Percentiles rank a stretch among this genome's conserved stretches.
Evolutionary conservation across 2,888 invertebrate species (phyloP).

Genomic region (Bhutanitis thaidina): DNA sequence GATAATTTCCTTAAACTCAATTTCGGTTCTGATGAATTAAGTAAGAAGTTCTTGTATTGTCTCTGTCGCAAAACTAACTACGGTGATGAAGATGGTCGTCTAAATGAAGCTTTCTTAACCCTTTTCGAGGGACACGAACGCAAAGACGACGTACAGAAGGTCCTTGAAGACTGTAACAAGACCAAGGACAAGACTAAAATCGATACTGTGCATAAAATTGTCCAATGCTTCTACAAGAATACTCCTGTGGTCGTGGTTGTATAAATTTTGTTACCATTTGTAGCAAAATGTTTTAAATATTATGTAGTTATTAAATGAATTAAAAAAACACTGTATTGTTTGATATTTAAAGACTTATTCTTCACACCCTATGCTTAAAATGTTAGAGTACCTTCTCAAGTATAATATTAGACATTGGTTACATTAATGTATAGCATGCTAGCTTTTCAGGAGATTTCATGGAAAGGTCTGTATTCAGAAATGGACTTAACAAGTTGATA

Average conservation of each 20-base stretch:
- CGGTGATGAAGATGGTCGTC: slow-evolving; percentile 8
- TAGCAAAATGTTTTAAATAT: no score
- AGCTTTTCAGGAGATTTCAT: no score
- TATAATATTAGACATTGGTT: no score
- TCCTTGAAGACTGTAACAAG: slow-evolving; percentile 10
- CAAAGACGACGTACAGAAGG: slow-evolving; percentile 4
- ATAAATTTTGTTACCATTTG: background rate
- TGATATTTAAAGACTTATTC: no score
- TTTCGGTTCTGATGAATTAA: background rate
- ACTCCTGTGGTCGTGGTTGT: slow-evolving; percentile 4
- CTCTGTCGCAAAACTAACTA: slow-evolving; percentile 10
- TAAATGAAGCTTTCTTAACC: slow-evolving; percentile 5
- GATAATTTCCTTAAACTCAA: slow-evolving; percentile 12
- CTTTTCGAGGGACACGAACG: slow-evolving; percentile 1
- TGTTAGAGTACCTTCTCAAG: no score
- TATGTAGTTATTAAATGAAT: no score
- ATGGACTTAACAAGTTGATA: no score
- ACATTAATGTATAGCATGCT: no score
- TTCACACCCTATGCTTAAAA: no score
- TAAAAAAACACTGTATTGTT: no score
- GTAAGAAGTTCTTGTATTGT: slow-evolving; percentile 9
- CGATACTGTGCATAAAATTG: slow-evolving; percentile 7
- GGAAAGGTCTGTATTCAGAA: no score
- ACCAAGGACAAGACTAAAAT: slow-evolving; percentile 3
- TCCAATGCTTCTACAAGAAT: slow-evolving; percentile 13